phyloP scores from a whole-genome alignment of 2,113 vertebrate genomes.

The Grantiella picta region DNA sequence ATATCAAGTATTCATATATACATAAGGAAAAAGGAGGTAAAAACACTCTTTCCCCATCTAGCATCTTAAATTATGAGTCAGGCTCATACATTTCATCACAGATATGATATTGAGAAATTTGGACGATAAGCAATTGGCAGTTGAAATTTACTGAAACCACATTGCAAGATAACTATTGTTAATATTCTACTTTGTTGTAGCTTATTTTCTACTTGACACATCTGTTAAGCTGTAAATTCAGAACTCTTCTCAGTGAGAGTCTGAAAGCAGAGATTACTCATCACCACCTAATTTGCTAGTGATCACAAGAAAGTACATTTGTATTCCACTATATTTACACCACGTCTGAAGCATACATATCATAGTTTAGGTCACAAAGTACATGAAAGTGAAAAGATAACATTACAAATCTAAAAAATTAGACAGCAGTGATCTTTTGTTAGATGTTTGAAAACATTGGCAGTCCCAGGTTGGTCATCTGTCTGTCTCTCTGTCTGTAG shows the following conservation, averaged over 20 bases:
- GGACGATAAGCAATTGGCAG: not conserved
- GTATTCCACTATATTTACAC: not conserved
- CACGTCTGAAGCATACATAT: not conserved
- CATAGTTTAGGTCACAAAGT: not conserved
- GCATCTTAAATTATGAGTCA: not conserved
- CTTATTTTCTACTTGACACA: not conserved
- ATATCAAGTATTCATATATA: not conserved
- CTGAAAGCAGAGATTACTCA: not conserved
- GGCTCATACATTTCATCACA: not conserved
- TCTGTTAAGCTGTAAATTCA: not conserved
- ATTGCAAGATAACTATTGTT: not conserved
- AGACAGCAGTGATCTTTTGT: not conserved
- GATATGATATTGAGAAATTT: not conserved
- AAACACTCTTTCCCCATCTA: not conserved
- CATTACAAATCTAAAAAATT: not conserved
- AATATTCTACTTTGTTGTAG: not conserved
- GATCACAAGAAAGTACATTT: not conserved
- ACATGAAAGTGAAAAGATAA: not conserved
- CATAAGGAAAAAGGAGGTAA: not conserved
- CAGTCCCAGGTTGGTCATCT: not conserved
- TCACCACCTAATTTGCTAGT: not conserved
- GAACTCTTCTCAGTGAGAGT: not conserved
- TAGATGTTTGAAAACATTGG: not conserved
- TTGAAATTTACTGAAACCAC: not conserved
- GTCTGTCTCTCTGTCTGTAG: not conserved